Conservation (phyloP, 1,140 invertebrate genomes). For the Bombus soroeensis region DNA sequence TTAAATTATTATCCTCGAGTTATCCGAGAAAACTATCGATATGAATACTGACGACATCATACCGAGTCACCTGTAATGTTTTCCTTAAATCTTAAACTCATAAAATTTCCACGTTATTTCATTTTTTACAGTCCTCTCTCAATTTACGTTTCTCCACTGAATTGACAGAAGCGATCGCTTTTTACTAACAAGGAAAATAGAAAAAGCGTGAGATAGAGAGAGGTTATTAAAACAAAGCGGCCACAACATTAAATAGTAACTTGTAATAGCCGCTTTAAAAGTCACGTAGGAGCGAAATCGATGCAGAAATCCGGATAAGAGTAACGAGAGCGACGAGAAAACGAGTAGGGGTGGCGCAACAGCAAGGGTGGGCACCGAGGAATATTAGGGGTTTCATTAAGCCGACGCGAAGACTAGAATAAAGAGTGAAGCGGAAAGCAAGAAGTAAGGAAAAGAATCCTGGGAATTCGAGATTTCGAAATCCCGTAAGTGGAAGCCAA, state of each 20-base stretch:
- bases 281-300: not conserved
- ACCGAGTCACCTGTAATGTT: too few relatives aligned
- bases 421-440: slow-evolving; percentile 17
- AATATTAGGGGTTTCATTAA: slow-evolving; percentile 56
- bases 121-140: not conserved
- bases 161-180: not conserved
- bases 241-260: slow-evolving; percentile 52
- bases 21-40: slow-evolving; percentile 3
- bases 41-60: not conserved
- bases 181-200: not conserved
- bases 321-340: not conserved
- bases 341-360: not conserved
- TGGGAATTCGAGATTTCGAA: slow-evolving; percentile 45
- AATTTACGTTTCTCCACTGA: not conserved
- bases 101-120: not conserved
- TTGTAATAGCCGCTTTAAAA: slow-evolving; percentile 28
- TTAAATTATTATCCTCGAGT: not conserved
- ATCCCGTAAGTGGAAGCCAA: slow-evolving; percentile 35
- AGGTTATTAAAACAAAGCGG: not conserved
- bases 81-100: not conserved
- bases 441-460: slow-evolving; percentile 26
- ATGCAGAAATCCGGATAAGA: slow-evolving; percentile 7
- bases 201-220: not conserved
- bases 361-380: not conserved
- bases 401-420: slow-evolving; percentile 20